Evolutionary conservation across 1,140 invertebrate species (phyloP).

Genomic region (Drosophila orosa): DNA sequence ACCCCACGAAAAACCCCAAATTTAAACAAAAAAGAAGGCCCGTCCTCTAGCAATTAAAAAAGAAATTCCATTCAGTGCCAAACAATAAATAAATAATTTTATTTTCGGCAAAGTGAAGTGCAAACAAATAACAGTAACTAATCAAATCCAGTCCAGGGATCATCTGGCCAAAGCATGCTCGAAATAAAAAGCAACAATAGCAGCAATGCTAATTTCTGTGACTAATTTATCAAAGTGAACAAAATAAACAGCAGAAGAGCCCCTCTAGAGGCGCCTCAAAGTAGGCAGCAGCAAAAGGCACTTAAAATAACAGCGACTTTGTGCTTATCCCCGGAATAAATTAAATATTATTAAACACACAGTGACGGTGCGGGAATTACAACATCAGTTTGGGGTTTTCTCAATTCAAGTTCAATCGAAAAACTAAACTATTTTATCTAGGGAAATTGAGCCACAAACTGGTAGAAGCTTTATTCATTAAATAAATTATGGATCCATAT

Average conservation of each 20-base stretch:
- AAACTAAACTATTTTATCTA: neutral
- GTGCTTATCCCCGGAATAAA: conserved; percentile 18
- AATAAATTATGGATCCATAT: neutral
- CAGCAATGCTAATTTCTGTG: conserved; percentile 34
- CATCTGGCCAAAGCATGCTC: conserved; percentile 34
- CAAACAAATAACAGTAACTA: conserved; percentile 32
- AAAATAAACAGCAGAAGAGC: neutral
- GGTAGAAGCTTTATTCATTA: no score
- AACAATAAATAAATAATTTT: conserved; percentile 5
- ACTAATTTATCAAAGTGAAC: conserved; percentile 33
- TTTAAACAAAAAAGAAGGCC: conserved; percentile 24
- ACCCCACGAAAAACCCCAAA: neutral
- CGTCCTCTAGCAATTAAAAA: conserved; percentile 10
- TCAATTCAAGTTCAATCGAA: neutral
- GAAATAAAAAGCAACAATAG: conserved; percentile 16
- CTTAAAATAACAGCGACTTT: neutral
- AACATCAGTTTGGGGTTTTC: neutral
- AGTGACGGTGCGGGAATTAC: conserved; percentile 7
- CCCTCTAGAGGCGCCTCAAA: conserved; percentile 18
- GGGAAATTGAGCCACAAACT: neutral
- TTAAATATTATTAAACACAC: conserved; percentile 7
- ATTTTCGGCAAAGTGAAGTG: conserved; percentile 29
- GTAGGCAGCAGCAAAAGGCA: conserved; percentile 33
- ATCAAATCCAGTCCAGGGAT: conserved; percentile 10
- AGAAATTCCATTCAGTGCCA: neutral